phyloP scores from a whole-genome alignment of 2,888 invertebrate genomes.

The Stegophylla sp. region DNA sequence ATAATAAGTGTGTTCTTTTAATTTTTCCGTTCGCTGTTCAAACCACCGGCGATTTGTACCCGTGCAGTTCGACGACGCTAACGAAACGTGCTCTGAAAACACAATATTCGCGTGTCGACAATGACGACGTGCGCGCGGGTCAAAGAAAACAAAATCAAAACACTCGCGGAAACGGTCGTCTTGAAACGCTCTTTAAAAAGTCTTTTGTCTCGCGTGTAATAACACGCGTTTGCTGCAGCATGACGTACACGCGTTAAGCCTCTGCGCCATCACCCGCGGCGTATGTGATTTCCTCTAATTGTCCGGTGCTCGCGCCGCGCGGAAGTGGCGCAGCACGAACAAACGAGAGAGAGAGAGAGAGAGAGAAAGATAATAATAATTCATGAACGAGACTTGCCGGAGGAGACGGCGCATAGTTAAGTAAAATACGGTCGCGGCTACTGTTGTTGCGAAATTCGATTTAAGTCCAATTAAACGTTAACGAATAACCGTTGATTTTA shows the following conservation, averaged over 20 bases:
- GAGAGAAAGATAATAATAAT: not conserved
- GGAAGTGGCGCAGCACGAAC: not conserved
- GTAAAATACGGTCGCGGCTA: not conserved
- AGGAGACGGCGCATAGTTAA: not conserved
- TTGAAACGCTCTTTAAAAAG: conserved; percentile 14
- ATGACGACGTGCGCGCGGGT: not conserved
- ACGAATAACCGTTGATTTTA: not conserved
- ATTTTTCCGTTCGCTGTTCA: too few relatives aligned
- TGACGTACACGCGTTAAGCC: not conserved
- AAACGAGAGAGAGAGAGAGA: not conserved
- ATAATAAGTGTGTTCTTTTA: too few relatives aligned
- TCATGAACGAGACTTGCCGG: not conserved
- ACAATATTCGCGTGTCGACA: conserved; percentile 15
- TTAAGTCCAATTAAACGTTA: conserved; percentile 27
- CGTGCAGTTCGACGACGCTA: not conserved
- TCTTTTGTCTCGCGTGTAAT: not conserved
- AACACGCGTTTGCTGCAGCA: too few relatives aligned
- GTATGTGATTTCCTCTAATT: not conserved
- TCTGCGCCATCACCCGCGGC: not conserved
- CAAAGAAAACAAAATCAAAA: conserved; percentile 1
- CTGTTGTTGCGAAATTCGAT: not conserved
- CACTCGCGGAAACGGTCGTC: not conserved
- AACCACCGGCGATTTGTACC: conserved; percentile 1
- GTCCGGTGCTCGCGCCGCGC: not conserved
- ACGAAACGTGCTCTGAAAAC: conserved; percentile 33